Evolutionary conservation across 2,888 invertebrate genomes (phyloP), one percentile per base, ranked within the genome.

Genomic region (Cyrtodaria siliqua): DNA sequence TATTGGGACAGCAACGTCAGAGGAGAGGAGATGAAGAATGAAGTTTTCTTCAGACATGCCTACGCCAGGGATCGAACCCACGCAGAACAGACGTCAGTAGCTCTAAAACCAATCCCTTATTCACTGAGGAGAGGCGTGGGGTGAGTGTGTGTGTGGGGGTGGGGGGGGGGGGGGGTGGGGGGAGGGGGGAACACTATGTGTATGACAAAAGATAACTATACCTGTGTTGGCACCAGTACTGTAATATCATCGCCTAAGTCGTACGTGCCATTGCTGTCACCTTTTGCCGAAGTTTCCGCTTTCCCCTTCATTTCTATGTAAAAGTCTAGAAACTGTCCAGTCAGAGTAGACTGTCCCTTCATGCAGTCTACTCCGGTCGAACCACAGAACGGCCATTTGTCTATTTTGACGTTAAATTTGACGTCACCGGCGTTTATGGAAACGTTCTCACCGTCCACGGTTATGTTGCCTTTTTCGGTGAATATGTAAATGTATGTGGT

Each of bases 371-470:
- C 67, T 18, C 55, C 52, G 20, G 6, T 29, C 0, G 23, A 27
- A 3, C 74, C 69, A 62, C 81, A 81, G 56, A 81, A 81, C 18
- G 63, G 33, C 81, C 81, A 81, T 2, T 67, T 47, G 2, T 71
- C 50, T 14, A 81, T 67, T 29, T 62, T 38, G 1, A 77, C 74
- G 53, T 75, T 78, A 47, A 81, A 81, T 57, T 81, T 81, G 53
- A 81, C 59, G 16, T 57, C 55, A 12, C 81, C 81, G 12, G 47
- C 6, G 1, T 50, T 49, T 4, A 81, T 74, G 1, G 53, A 38
- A 0, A 55, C 42, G 2, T 62, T 42, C 23, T 74, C 44, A 0
- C 72, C 77, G 50, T 42, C 64, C 1, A 74, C 60, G 0, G 60
- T 71, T 23, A 74, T 64, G 24, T 63, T 78, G 4, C 81, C 81